Evolutionary conservation across 2,113 vertebrate species (phyloP).

Genomic region (Eleginops maclovinus): DNA sequence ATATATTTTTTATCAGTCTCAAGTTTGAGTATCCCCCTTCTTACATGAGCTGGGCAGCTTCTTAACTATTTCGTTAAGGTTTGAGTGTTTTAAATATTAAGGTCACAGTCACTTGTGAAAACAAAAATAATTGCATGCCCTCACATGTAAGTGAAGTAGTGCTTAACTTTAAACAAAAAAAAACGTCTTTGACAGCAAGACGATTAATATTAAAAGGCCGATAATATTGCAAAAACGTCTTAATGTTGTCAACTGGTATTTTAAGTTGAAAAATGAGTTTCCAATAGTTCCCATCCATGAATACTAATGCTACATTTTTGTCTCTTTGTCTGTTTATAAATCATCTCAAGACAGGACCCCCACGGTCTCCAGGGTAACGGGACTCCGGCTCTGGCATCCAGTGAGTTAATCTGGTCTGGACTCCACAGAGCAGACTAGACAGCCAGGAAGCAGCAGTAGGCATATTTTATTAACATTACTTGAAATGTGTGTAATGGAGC

Average conservation of each 20-base stretch:
- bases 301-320: constrained; percentile 58
- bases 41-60: not conserved
- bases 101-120: not conserved
- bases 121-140: not conserved
- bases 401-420: constrained; percentile 60
- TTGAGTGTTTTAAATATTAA: not conserved
- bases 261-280: constrained; percentile 4
- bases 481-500: not conserved
- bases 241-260: not conserved
- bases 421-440: constrained; percentile 17
- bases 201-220: not conserved
- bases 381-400: constrained; percentile 66
- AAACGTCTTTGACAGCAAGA: not conserved
- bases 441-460: constrained; percentile 16
- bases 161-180: too few species aligned
- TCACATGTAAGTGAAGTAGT: not conserved
- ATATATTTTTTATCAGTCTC: too few species aligned
- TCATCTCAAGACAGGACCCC: constrained; percentile 56
- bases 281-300: constrained; percentile 49
- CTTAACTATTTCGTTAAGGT: not conserved
- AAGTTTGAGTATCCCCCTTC: not conserved
- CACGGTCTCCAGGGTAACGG: constrained; percentile 73
- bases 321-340: constrained; percentile 62
- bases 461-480: not conserved
- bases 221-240: not conserved